phyloP scores from a whole-genome alignment of 2,113 vertebrate genomes.

The Struthio camelus region DNA sequence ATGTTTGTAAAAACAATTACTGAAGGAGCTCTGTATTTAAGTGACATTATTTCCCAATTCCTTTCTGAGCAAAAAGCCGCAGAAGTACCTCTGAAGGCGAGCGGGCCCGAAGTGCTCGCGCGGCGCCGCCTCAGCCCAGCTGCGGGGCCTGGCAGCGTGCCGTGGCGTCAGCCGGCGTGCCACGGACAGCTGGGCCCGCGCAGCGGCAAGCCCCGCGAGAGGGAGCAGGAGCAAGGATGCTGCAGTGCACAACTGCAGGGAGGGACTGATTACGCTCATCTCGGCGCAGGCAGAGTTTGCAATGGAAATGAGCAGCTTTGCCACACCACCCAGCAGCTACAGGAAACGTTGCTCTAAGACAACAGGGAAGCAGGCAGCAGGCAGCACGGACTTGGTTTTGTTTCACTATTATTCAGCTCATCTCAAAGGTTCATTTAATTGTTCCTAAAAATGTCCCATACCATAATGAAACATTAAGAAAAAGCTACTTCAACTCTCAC shows the following conservation, averaged over 20 bases:
- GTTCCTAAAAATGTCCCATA: conserved; percentile 16
- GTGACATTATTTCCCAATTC: conserved; percentile 16
- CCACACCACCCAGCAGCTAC: conserved; percentile 33
- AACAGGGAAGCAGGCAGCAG: conserved; percentile 35
- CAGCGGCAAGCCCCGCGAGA: conserved; percentile 48
- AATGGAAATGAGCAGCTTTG: conserved; percentile 57
- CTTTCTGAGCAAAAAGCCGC: conserved; percentile 17
- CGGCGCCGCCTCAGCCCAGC: background rate
- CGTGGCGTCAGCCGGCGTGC: conserved; percentile 13
- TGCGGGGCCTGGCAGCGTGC: background rate
- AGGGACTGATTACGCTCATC: conserved; percentile 13
- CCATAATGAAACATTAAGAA: background rate
- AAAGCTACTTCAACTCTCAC: background rate
- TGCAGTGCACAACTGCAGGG: conserved; percentile 57
- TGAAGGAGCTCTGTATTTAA: conserved; percentile 2
- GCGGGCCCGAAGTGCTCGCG: conserved; percentile 5
- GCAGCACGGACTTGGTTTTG: conserved; percentile 16
- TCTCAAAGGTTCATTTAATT: conserved; percentile 52
- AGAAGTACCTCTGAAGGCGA: background rate
- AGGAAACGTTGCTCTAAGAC: conserved; percentile 34
- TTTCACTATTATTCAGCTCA: conserved; percentile 48
- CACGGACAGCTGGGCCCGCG: conserved; percentile 49
- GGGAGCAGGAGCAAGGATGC: conserved; percentile 44
- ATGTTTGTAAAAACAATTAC: background rate
- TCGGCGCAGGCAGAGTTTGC: conserved; percentile 57